Base-by-base conservation (phyloP, 2,888 invertebrate species). In the Saturnia pavonia region DNA sequence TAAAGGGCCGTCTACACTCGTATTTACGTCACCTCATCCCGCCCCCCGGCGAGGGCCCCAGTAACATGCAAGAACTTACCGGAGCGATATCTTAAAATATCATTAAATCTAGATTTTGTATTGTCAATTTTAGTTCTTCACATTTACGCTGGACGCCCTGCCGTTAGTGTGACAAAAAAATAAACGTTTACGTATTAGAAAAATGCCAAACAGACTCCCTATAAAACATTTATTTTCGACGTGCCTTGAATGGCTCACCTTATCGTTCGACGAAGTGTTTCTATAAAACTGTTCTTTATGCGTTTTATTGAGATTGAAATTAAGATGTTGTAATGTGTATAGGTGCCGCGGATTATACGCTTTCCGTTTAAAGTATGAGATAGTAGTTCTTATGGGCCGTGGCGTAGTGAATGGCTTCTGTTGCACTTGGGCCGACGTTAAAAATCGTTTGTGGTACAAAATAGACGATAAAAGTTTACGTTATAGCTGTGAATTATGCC, bases 301-400 rank as follows among this genome's bases (percentile, higher is more conserved):
- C 82, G 77, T 88, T 88, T 88, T 88, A 88, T 86, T 85, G 86
- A 85, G 89, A 91, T 90, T 89, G 89, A 90, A 91, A 91, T 91
- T 88, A 91, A 91, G 91, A 90, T 87, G 88, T 91, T 88, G 85
- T 85, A 88, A 88, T 86, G 85, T 87, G 86, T 85, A 73, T 70
- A 73, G 67, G 69, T 71, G n/a, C 45, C 70, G 70, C 70, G 72
- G 71, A 72, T 72, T 74, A 74, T 68, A 63, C 68, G 69, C 54
- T 34, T 66, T 69, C 69, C 71, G 65, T 65, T 68, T 72, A 70
- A 72, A 48, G 72, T 68, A 72, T 70, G 72, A 68, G 65, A 43
- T 67, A 68, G 65, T 63, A 45, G 57, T 25, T 27, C 57, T 57
- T 69, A 65, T 63, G 42, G 34, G 57, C n/a, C 51, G 51, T 16